Conservation (phyloP, 2,888 invertebrate species). For the Watsonalla binaria region DNA sequence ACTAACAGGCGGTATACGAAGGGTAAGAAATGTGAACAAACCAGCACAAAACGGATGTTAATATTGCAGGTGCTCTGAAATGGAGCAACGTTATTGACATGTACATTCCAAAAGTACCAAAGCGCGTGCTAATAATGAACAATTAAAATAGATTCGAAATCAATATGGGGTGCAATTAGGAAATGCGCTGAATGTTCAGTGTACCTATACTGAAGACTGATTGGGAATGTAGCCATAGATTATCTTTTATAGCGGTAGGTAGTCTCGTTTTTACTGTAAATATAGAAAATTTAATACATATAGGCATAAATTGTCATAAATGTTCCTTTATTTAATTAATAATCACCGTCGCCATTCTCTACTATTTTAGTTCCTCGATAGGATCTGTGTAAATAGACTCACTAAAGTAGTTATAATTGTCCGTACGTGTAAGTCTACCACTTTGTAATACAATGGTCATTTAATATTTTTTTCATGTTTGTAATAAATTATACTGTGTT, state of each 20-base stretch:
- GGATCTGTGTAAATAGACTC: slow-evolving; percentile 4
- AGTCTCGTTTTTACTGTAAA: slow-evolving; percentile 32
- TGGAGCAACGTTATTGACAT: slow-evolving; percentile 15
- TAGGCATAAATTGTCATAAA: slow-evolving; percentile 30
- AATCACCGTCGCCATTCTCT: slow-evolving; percentile 17
- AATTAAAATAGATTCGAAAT: slow-evolving; percentile 26
- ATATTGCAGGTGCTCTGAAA: slow-evolving; percentile 9
- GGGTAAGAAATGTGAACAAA: slow-evolving; percentile 46
- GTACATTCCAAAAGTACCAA: slow-evolving; percentile 48
- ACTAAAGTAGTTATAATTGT: neutral
- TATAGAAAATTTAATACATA: slow-evolving; percentile 31
- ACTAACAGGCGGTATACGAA: slow-evolving; percentile 80
- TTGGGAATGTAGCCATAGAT: slow-evolving; percentile 62
- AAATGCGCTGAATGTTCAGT: slow-evolving; percentile 40
- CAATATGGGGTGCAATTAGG: slow-evolving; percentile 10
- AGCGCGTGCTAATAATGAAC: slow-evolving; percentile 17
- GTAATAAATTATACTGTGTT: slow-evolving; percentile 12
- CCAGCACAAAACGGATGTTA: slow-evolving; percentile 52
- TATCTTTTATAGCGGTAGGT: slow-evolving; percentile 16
- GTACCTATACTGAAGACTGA: slow-evolving; percentile 65
- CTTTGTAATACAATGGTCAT: neutral
- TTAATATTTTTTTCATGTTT: neutral
- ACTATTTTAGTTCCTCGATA: slow-evolving; percentile 16
- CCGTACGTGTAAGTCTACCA: neutral
- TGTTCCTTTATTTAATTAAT: slow-evolving; percentile 52